These are phyloP conservation scores for Epizoanthus scotinus DNA, from an alignment of 92 coral and sea anemone species.

Conservation along the genomic window DNA sequence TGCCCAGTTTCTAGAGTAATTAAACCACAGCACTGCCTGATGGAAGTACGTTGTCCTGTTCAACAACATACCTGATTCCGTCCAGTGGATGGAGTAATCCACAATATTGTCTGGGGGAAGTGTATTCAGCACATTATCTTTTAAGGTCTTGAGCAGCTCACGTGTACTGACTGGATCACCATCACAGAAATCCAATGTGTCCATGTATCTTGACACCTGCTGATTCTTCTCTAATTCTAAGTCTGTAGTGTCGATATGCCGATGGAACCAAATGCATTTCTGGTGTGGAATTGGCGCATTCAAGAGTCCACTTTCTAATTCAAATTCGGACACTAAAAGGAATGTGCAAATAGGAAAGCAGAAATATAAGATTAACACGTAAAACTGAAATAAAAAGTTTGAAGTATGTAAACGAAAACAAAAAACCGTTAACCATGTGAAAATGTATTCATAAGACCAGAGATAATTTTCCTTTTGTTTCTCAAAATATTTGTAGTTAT, in stretches of 20 bases:
- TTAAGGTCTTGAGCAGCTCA: constrained; percentile 52
- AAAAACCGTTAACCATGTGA: not conserved
- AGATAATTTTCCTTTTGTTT: no score
- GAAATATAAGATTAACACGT: not conserved
- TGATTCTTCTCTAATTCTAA: constrained; percentile 23
- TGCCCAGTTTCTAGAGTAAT: constrained; percentile 63
- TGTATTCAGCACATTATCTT: constrained; percentile 50
- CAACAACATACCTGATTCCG: not conserved
- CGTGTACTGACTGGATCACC: constrained; percentile 22
- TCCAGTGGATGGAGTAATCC: constrained; percentile 66
- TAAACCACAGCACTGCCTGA: constrained; percentile 45
- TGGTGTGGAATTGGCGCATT: constrained; percentile 45
- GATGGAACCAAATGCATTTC: constrained; percentile 83
- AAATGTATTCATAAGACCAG: no score
- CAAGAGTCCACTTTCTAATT: constrained; percentile 67
- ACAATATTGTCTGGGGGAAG: constrained; percentile 46
- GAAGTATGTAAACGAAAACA: not conserved
- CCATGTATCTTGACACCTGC: constrained; percentile 42
- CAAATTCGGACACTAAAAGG: constrained; percentile 70
- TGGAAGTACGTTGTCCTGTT: not conserved
- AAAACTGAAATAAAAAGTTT: not conserved
- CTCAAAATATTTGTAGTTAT: no score
- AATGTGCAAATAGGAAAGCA: not conserved
- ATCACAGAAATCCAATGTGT: constrained; percentile 13
- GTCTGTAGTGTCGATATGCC: constrained; percentile 53